Evolutionary conservation across 1,140 invertebrate genomes (phyloP), one percentile per base, ranked within the genome.

Genomic region (Polyergus mexicanus): DNA sequence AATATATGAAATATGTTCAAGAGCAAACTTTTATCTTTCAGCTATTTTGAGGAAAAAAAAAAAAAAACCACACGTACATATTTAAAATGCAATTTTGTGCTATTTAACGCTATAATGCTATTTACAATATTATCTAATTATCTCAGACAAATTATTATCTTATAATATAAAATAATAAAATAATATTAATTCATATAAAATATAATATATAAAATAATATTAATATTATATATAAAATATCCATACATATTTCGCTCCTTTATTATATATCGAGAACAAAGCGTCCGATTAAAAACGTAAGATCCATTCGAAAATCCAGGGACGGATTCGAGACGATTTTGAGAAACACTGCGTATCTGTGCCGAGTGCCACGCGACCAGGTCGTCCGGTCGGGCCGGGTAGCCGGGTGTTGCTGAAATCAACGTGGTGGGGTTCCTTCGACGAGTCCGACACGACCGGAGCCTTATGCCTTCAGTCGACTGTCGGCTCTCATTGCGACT

Each of bases 341-440:
- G 92, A 93, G 93, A 93, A 86, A 92, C 93, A 94, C 93, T 93
- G 92, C 65, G 83, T 93, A 93, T 93, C 91, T 93, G 92, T 93
- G 93, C 91, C 91, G 92, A 91, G 88, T 86, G 91, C 92, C 92
- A 92, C 93, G 93, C 93, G 92, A 93, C 93, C 94, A 85, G 91
- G 91, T 93, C 89, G 92, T 91, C 89, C 92, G 91, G 91, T 91
- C 88, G 85, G 85, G 89, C 92, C 87, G 89, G 92, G 88, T 92
- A 47, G 92, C 92, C 92, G 92, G 93, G 91, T 93, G 92, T 93
- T 93, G 93, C 91, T 94, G 89, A 93, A 94, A 94, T 92, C 92
- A 93, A 92, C 92, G 92, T 93, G 92, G 92, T 92, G 92, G 93
- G 93, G 93, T 91, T 93, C 90, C 92, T 93, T 92, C 91, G 90